phyloP scores from a whole-genome alignment of 64 coral and sea anemone species.

The Acropora tenuis region DNA sequence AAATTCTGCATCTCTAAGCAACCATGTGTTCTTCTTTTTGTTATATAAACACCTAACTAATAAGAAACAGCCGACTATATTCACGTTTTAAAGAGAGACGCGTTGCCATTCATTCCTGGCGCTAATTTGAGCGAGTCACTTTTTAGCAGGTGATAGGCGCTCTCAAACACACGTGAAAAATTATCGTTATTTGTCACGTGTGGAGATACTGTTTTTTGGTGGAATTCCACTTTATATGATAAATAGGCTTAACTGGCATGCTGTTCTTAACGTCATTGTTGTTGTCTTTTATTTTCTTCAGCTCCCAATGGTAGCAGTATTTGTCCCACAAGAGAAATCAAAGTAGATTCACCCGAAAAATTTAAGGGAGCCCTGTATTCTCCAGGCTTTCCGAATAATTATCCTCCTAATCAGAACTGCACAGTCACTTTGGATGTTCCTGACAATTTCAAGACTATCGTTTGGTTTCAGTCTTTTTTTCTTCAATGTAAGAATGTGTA shows the following conservation, averaged over 20 bases:
- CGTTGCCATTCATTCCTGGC: no score
- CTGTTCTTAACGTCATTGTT: not conserved
- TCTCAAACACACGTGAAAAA: no score
- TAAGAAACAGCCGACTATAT: no score
- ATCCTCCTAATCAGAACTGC: slow-evolving; percentile 46
- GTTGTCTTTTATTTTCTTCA: not conserved
- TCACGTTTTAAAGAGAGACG: no score
- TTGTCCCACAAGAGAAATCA: slow-evolving; percentile 54
- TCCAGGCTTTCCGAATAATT: slow-evolving; percentile 58
- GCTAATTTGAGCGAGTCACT: no score
- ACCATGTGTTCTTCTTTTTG: no score
- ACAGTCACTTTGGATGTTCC: slow-evolving; percentile 57
- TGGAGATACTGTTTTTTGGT: no score
- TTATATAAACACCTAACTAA: no score
- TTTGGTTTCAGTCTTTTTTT: slow-evolving; percentile 50
- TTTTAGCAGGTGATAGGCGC: no score
- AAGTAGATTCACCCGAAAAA: not conserved
- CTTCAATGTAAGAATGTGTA: slow-evolving; percentile 55
- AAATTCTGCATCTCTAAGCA: no score
- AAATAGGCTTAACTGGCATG: not conserved
- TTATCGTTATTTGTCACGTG: no score
- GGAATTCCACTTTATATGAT: no score
- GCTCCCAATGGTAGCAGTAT: slow-evolving; percentile 11
- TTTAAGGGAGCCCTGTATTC: slow-evolving; percentile 53
- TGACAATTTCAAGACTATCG: slow-evolving; percentile 62